Evolutionary conservation across 1,140 invertebrate genomes (phyloP), one percentile per base, ranked within the genome.

Genomic region (Eurosta solidaginis): DNA sequence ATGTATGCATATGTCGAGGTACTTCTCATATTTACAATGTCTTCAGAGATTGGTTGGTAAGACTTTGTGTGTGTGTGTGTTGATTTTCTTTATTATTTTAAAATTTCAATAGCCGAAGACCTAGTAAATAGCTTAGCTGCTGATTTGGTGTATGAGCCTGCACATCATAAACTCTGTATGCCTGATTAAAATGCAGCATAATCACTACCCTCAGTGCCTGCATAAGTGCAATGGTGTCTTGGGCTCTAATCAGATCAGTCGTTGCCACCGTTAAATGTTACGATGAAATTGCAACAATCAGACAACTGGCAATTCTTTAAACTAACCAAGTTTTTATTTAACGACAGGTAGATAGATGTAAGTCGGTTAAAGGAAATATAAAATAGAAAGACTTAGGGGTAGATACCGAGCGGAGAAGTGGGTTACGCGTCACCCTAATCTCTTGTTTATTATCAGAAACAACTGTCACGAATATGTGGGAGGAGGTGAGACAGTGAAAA

Each of bases 111-210:
- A 68, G 59, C 22, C 33, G 33, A 68, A 40, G 17, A 6, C 5
- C 59, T 68, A 29, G n/a, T n/a, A n/a, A 68, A 12, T 54, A 25
- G 22, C 7, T 27, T 25, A 12, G 33, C 29, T 20, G 33, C 59
- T 68, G 59, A 68, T 68, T 68, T 68, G n/a, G 59, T 68, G 33
- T 33, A n/a, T n/a, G 33, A 40, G n/a, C 33, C 22, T 68, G 59
- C 59, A 68, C 59, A 68, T 68, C 33, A 68, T 68, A 68, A 68
- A 68, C 59, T 68, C n/a, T n/a, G n/a, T n/a, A 33, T 40, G 33
- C 59, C 40, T 68, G 33, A 36, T 68, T 68, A 68, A 17, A 40
- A 36, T n/a, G 59, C 59, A 40, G 27, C 33, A n/a, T 40, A 68
- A 68, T 40, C 59, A 68, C 59, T 68, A 40, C 33, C 33, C 59